phyloP scores from a whole-genome alignment of 2,888 invertebrate species.

The Anthrax anthrax region DNA sequence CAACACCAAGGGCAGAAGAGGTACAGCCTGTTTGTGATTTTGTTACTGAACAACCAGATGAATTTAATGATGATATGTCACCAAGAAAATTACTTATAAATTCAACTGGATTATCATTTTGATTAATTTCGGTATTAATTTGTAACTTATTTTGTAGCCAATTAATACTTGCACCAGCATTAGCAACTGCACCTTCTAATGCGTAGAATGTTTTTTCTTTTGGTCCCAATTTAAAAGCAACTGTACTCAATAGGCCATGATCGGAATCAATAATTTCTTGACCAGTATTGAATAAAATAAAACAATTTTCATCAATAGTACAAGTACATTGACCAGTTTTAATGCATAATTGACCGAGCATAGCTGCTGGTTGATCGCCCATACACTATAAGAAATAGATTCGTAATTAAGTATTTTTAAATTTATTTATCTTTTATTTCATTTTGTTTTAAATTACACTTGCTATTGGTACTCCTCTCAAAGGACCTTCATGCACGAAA shows the following conservation, averaged over 20 bases:
- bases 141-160: conserved; percentile 84
- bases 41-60: conserved; percentile 15
- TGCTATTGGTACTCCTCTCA: conserved; percentile 71
- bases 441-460: conserved; percentile 45
- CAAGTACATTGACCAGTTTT: conserved; percentile 82
- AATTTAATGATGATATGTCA: conserved; percentile 29
- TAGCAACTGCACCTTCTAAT: conserved; percentile 80
- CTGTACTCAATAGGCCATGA: conserved; percentile 79
- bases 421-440: too few relatives aligned
- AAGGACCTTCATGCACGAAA: conserved; percentile 52
- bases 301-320: conserved; percentile 92
- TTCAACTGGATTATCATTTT: conserved; percentile 25
- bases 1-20: not conserved
- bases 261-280: conserved; percentile 59
- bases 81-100: conserved; percentile 26
- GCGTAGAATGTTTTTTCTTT: conserved; percentile 65
- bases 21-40: not conserved
- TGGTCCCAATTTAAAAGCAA: conserved; percentile 74
- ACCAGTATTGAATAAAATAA: conserved; percentile 89
- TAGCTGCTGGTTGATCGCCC: conserved; percentile 90
- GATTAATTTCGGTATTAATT: conserved; percentile 45
- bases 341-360: conserved; percentile 85
- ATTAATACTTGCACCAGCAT: conserved; percentile 69
- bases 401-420: not conserved
- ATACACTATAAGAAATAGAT: conserved; percentile 47